Evolutionary conservation across 2,797 vertebrate genomes (phyloP).

Genomic region (Myripristis jacobus): DNA sequence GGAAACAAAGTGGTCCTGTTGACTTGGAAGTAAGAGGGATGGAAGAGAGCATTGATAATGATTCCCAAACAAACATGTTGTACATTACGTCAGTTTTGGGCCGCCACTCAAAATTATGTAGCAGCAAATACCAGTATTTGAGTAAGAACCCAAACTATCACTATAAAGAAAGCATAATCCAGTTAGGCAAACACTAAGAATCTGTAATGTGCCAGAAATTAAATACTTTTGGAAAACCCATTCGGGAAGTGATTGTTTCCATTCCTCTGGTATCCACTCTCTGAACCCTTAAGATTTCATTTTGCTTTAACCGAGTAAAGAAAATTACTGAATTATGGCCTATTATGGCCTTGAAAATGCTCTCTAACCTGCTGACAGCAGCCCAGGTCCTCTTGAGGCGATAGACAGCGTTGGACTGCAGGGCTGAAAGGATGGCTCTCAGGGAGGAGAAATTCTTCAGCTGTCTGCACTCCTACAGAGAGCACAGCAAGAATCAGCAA

Average conservation of each 20-base stretch:
- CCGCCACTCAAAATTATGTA: too few species aligned
- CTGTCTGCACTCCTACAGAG: slow-evolving; percentile 84
- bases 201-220: too few species aligned
- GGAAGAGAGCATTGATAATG: too few species aligned
- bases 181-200: too few species aligned
- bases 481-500: neutral
- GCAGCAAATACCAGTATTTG: too few species aligned
- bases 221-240: neutral
- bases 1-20: too few species aligned
- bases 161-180: neutral
- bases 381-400: slow-evolving; percentile 91
- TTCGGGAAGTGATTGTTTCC: neutral
- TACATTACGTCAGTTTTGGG: too few species aligned
- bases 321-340: too few species aligned
- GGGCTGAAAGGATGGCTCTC: slow-evolving; percentile 89
- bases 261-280: neutral
- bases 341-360: neutral
- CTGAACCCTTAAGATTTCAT: neutral
- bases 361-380: slow-evolving; percentile 78
- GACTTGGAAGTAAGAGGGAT: too few species aligned
- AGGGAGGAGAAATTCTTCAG: slow-evolving; percentile 92
- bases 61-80: too few species aligned
- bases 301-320: too few species aligned
- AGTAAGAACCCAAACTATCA: too few species aligned
- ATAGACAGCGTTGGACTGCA: slow-evolving; percentile 91